Conservation (phyloP, 2,113 vertebrate species). For the Aviceda subcristata region DNA sequence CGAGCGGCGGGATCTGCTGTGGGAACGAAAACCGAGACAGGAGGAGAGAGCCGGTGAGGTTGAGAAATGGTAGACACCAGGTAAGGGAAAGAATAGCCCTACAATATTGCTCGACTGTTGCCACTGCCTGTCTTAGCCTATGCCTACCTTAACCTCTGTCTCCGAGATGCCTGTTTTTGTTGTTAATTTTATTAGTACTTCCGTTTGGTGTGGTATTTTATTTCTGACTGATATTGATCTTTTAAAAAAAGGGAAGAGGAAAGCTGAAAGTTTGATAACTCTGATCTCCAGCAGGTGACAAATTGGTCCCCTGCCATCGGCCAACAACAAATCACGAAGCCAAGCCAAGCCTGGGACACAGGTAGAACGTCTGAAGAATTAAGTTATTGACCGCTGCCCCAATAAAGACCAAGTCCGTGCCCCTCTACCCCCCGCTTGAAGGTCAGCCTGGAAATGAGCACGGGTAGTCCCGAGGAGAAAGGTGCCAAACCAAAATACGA, state of each 20-base stretch:
- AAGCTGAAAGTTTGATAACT: neutral
- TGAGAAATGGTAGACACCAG: neutral
- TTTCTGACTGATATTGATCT: neutral
- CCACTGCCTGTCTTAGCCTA: neutral
- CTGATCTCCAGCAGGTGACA: neutral
- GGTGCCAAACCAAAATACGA: neutral
- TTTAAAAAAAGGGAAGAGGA: neutral
- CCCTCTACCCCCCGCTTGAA: rapidly evolving
- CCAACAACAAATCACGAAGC: neutral
- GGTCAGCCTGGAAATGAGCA: neutral
- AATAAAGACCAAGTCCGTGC: rapidly evolving
- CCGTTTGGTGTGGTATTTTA: neutral
- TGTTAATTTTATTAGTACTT: neutral
- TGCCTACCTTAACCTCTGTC: neutral
- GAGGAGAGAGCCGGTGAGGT: neutral
- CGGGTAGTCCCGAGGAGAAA: neutral
- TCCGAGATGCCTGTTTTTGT: rapidly evolving
- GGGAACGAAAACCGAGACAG: neutral
- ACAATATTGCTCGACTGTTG: neutral
- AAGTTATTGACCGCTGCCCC: rapidly evolving
- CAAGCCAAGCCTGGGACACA: neutral
- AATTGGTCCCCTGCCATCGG: neutral
- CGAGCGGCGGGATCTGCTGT: neutral
- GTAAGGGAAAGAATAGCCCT: neutral
- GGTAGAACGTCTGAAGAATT: rapidly evolving